Base-by-base conservation (phyloP, 2,113 vertebrate species). In the Choloepus hoffmanni region DNA sequence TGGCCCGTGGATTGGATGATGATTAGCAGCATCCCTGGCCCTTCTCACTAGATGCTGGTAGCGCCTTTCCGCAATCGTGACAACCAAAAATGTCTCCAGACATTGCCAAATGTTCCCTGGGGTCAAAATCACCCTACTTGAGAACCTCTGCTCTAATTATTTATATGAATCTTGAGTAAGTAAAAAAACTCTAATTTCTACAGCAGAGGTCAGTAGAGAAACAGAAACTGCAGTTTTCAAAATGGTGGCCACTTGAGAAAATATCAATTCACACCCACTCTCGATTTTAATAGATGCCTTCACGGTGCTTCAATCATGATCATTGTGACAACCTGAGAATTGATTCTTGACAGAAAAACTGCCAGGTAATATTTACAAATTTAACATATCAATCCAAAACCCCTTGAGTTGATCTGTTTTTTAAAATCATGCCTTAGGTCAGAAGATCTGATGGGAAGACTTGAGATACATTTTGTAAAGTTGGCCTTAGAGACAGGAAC, bases 291-390 rank as follows among this genome's bases (percentile, higher is more conserved):
- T 28, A 12, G 19, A 21, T 4, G 26, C 28, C 15, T 87, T 55
- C 6, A 4, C 53, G 26, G 33, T 0, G 15, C 28, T 74, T 63
- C 73, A 3, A 0, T 40, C 18, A 2, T 1, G 45, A 14, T 70
- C 16, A 14, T 24, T 16, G 9, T 0, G 43, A 62, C 36, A 63
- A 70, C 12, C 30, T 68, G 67, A 63, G 74, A 50, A 36, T 0
- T 21, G 73, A 70, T 36, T 87, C 60, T 48, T 60, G 72, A 76
- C 18, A 30, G 36, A 67, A 74, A 21, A 84, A n/a, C 18, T 33
- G 26, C 2, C 16, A 50, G 45, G n/a, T 5, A 3, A 24, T 33
- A 13, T 23, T 26, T 33, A 26, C 36, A 84, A 26, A 78, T 67
- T 65, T 60, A 65, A 62, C 77, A 30, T 1, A 13, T 73, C 33